Conservation (phyloP, 2,113 vertebrate species). For the Saguinus imperator region DNA sequence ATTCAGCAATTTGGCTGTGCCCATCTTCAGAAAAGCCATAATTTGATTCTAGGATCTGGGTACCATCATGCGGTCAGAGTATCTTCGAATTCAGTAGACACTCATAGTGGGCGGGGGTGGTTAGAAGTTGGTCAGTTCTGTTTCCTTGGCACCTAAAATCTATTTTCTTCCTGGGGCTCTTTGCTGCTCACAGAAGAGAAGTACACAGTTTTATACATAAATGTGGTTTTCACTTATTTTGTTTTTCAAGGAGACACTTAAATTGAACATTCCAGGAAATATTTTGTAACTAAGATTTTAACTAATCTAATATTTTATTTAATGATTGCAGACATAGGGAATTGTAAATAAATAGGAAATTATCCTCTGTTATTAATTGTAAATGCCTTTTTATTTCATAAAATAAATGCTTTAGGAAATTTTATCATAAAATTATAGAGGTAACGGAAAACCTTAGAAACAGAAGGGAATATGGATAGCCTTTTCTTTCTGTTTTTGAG, state of each 20-base stretch:
- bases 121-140: not conserved
- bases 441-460: not conserved
- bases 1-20: constrained; percentile 56
- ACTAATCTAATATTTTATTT: not conserved
- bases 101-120: not conserved
- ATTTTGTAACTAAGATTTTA: not conserved
- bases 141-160: constrained; percentile 10
- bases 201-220: not conserved
- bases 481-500: not conserved
- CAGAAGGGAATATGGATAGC: not conserved
- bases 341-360: not conserved
- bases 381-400: not conserved
- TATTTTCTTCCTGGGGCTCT: not conserved
- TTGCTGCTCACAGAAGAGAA: not conserved
- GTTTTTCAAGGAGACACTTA: not conserved
- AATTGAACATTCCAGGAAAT: constrained; percentile 22
- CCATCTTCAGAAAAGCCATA: constrained; percentile 47
- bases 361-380: not conserved
- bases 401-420: not conserved
- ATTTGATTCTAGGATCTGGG: constrained; percentile 24
- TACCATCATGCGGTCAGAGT: not conserved
- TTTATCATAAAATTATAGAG: not conserved
- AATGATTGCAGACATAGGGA: not conserved
- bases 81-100: not conserved
- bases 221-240: constrained; percentile 13